phyloP scores from a whole-genome alignment of 2,113 vertebrate species.

The Sphaerodactylus townsendi region DNA sequence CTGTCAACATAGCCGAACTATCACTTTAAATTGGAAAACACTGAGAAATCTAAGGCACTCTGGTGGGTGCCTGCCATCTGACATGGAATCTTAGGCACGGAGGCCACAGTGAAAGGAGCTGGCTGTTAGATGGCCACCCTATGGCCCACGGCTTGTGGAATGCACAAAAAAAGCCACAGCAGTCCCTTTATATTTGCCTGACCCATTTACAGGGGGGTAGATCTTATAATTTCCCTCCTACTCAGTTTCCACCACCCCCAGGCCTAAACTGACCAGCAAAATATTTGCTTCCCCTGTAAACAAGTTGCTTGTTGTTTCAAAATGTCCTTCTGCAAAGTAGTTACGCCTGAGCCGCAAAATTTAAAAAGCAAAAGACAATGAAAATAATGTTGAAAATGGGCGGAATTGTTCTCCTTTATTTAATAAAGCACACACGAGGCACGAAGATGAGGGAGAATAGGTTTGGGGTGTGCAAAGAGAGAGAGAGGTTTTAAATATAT shows the following conservation, averaged over 20 bases:
- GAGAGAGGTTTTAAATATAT: neutral
- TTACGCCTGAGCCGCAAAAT: neutral
- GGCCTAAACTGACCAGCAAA: neutral
- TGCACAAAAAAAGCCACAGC: conserved; percentile 39
- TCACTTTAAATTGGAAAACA: neutral
- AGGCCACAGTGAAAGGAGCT: conserved; percentile 43
- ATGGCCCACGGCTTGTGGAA: conserved; percentile 46
- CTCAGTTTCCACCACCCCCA: neutral
- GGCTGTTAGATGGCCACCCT: conserved; percentile 42
- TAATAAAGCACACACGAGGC: neutral
- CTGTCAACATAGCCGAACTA: too few species aligned
- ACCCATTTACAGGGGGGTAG: conserved; percentile 17
- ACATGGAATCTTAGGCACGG: conserved; percentile 12
- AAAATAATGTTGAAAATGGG: rapidly evolving
- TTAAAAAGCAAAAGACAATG: neutral
- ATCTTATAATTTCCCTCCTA: conserved; percentile 7
- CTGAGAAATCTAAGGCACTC: neutral
- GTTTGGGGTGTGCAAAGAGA: neutral
- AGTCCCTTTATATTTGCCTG: conserved; percentile 35
- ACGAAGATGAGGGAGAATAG: too few species aligned
- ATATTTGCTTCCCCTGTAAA: neutral
- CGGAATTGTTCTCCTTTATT: neutral
- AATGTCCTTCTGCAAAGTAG: neutral
- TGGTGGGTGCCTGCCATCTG: conserved; percentile 35
- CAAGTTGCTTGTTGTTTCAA: neutral